Evolutionary conservation across 1,140 invertebrate species (phyloP).

Genomic region (Eriocheir sinensis): DNA sequence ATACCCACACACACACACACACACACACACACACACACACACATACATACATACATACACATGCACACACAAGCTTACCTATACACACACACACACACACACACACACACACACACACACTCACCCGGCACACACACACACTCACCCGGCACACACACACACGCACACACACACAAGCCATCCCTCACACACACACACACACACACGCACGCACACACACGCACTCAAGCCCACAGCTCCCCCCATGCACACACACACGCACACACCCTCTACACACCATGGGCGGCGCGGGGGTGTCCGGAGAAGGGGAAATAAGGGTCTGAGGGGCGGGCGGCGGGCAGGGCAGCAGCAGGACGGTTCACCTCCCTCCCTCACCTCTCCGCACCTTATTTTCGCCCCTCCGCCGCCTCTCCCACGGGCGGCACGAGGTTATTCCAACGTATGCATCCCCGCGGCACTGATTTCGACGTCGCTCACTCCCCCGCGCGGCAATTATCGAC

Average conservation of each 20-base stretch:
- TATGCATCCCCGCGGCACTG: no score
- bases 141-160: neutral
- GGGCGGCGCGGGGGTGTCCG: conserved; percentile 65
- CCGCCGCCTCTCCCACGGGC: no score
- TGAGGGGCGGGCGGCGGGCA: neutral
- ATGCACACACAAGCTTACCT: neutral
- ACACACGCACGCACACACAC: neutral
- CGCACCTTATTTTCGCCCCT: no score
- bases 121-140: neutral
- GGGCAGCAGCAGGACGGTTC: no score
- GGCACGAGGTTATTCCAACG: no score
- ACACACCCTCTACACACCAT: conserved; percentile 64
- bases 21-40: neutral
- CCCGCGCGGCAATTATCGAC: no score
- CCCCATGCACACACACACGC: neutral
- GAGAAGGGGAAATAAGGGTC: conserved; percentile 39
- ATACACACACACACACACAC: neutral
- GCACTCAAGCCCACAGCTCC: neutral
- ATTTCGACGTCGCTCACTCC: no score
- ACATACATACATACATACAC: neutral
- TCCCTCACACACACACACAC: neutral
- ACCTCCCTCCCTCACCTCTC: no score
- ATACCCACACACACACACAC: neutral
- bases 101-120: neutral
- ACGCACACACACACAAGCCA: no score